Evolutionary conservation across 2,113 vertebrate genomes (phyloP), one percentile per base, ranked within the genome.

Genomic region (Garra rufa): DNA sequence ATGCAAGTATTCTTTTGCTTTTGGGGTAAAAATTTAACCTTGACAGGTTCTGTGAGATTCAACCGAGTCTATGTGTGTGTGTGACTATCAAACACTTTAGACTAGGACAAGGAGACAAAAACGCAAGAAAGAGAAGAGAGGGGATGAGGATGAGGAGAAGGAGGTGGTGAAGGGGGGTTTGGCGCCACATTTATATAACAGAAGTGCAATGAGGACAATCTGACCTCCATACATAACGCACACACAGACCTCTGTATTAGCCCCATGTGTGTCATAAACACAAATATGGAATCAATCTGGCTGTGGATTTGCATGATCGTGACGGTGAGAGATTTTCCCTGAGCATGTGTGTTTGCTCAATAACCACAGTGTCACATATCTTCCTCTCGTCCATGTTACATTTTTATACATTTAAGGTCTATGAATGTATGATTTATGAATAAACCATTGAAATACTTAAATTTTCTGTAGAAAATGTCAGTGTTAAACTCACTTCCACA

Each of bases 161-260:
- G 48, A 19, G 24, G 15, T 1, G 30, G 69, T 3, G 15, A n/a
- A 48, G 38, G 50, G 9, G 0, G 52, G 55, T n/a, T n/a, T n/a
- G n/a, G n/a, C n/a, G n/a, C n/a, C 19, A 82, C 15, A 59, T 74
- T 82, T 76, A 85, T 55, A 85, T 82, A 85, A 87, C 57, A 82
- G n/a, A 50, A 73, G 17, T 6, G 30, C 57, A 85, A 43, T 24
- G 80, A 50, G 81, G 50, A 84, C 83, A 84, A 46, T 70, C 83
- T 79, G 83, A 85, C 63, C 76, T 78, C 38, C 55, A 65, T 41
- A 75, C 55, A 65, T 7, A 76, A 75, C 76, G 59, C 48, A 69
- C 59, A 38, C 57, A 52, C 43, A 41, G 44, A 14, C 11, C 75
- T 71, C 63, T 44, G 46, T 48, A 76, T 76, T 34, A 30, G 48